These are phyloP conservation scores for Pavo muticus DNA, from an alignment of 2,113 vertebrate species.

Conservation along the genomic window DNA sequence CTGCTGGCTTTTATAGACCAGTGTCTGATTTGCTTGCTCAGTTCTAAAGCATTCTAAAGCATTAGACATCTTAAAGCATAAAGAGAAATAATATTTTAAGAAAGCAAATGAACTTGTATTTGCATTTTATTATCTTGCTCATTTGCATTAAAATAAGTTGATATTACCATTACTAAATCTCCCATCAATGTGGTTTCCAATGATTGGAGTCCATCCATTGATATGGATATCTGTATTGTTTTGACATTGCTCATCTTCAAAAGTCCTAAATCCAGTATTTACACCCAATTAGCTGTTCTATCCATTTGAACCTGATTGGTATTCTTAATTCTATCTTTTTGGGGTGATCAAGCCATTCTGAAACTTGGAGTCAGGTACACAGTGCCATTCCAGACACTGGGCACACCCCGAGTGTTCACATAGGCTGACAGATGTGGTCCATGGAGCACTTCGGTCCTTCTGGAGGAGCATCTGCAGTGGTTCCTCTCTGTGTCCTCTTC, in stretches of 20 bases:
- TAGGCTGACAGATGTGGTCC: background rate
- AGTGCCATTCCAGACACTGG: background rate
- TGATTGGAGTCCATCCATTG: background rate
- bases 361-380: too few relatives aligned
- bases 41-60: background rate
- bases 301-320: background rate
- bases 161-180: background rate
- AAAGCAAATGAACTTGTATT: background rate
- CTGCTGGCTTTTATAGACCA: background rate
- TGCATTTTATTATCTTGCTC: background rate
- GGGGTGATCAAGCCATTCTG: background rate
- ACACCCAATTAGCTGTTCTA: background rate
- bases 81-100: background rate
- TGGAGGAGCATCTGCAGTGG: background rate
- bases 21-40: background rate
- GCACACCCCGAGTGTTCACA: background rate
- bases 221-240: background rate
- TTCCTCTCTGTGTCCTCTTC: background rate
- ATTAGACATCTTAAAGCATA: background rate
- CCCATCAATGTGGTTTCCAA: accelerated
- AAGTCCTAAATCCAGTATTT: background rate
- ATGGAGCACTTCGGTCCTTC: background rate
- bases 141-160: background rate
- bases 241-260: background rate
- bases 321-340: background rate